phyloP scores from a whole-genome alignment of 2,888 invertebrate species.

The Scelioninae gen. 1 region DNA sequence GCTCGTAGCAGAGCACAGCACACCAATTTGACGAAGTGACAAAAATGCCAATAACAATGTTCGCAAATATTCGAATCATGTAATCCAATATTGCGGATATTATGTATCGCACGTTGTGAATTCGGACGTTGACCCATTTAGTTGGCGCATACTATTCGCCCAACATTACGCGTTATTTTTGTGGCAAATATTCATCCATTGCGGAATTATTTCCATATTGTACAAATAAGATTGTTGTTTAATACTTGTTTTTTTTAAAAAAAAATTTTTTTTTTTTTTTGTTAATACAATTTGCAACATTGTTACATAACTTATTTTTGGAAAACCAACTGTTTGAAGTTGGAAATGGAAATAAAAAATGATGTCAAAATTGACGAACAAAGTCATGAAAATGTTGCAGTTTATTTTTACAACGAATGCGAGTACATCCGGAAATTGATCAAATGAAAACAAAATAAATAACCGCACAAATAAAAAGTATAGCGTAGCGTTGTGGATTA shows the following conservation, averaged over 20 bases:
- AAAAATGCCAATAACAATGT: constrained; percentile 61
- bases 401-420: too few relatives aligned
- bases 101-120: constrained; percentile 79
- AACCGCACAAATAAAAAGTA: constrained; percentile 2
- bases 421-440: constrained; percentile 8
- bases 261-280: too few relatives aligned
- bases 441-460: neutral
- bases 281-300: too few relatives aligned
- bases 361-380: too few relatives aligned
- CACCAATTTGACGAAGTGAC: constrained; percentile 37
- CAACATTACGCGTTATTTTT: constrained; percentile 32
- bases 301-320: too few relatives aligned
- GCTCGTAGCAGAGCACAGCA: neutral
- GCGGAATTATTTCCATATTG: neutral
- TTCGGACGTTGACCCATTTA: constrained; percentile 74
- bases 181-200: neutral
- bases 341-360: too few relatives aligned
- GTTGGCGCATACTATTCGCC: constrained; percentile 44
- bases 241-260: too few relatives aligned
- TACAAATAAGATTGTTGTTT: neutral
- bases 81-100: constrained; percentile 54
- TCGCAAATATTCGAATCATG: constrained; percentile 53
- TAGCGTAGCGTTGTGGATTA: constrained; percentile 36
- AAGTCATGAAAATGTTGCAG: too few relatives aligned
- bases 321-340: too few relatives aligned